Evolutionary conservation across 2,888 invertebrate genomes (phyloP).

Genomic region (Crocallis elinguaria): DNA sequence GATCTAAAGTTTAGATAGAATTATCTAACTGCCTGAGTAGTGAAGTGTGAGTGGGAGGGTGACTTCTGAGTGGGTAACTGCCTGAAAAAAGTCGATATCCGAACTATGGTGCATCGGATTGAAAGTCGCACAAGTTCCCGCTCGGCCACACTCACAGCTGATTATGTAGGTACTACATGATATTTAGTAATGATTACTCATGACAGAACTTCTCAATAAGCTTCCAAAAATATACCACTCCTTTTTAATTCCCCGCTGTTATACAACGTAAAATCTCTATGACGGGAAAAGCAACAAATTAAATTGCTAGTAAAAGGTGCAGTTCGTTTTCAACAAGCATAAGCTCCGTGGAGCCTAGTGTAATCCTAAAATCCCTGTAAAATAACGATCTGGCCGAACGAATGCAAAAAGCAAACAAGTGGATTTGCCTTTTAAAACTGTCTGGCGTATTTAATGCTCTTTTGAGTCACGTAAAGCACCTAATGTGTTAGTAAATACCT

Average conservation of each 20-base stretch:
- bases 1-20: too few relatives aligned
- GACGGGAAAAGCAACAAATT: constrained; percentile 18
- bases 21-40: too few relatives aligned
- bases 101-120: too few relatives aligned
- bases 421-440: constrained; percentile 32
- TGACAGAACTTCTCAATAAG: too few relatives aligned
- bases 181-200: too few relatives aligned
- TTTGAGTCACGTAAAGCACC: constrained; percentile 25
- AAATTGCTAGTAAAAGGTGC: constrained; percentile 31
- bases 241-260: constrained; percentile 7
- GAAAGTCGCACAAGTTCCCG: too few relatives aligned
- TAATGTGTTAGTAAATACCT: constrained; percentile 19
- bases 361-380: constrained; percentile 38
- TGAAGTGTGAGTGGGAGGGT: too few relatives aligned
- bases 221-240: too few relatives aligned
- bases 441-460: constrained; percentile 28
- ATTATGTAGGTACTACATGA: too few relatives aligned
- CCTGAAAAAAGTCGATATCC: too few relatives aligned
- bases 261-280: constrained; percentile 7
- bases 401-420: constrained; percentile 36
- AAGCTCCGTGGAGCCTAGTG: constrained; percentile 35
- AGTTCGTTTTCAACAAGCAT: constrained; percentile 39
- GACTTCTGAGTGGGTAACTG: too few relatives aligned
- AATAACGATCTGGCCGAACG: constrained; percentile 36
- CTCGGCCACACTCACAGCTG: too few relatives aligned